Conservation (phyloP, 2,888 invertebrate species). For the Ornithoptera priamus region DNA sequence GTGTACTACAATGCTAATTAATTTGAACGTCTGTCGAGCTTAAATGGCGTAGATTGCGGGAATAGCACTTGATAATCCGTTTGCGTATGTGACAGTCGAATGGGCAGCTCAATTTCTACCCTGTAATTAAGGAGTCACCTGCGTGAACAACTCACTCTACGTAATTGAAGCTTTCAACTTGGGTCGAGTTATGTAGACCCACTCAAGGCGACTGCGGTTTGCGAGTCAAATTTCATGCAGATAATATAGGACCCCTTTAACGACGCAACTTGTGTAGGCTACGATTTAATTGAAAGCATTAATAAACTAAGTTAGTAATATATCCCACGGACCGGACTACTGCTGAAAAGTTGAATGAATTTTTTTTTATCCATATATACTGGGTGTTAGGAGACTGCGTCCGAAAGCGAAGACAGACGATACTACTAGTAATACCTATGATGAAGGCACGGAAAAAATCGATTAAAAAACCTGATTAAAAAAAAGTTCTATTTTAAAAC, state of each 20-base stretch:
- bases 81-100: conserved; percentile 72
- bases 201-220: conserved; percentile 64
- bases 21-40: conserved; percentile 39
- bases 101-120: conserved; percentile 74
- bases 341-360: too few species aligned
- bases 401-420: too few species aligned
- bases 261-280: conserved; percentile 65
- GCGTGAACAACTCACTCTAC: conserved; percentile 75
- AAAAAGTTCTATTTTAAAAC: too few species aligned
- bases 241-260: conserved; percentile 70
- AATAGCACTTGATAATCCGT: conserved; percentile 69
- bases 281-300: conserved; percentile 70
- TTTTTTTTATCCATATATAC: too few species aligned
- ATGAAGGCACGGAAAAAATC: too few species aligned
- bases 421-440: too few species aligned
- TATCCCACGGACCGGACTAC: neutral
- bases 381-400: too few species aligned
- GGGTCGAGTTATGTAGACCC: conserved; percentile 72
- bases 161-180: conserved; percentile 76
- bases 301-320: conserved; percentile 41
- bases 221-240: conserved; percentile 75
- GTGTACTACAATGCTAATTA: conserved; percentile 20
- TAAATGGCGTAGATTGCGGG: conserved; percentile 43
- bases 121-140: conserved; percentile 79
- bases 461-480: too few species aligned